These are phyloP conservation scores for Margarornis squamiger DNA, from an alignment of 2,797 vertebrate genomes.

Conservation along the genomic window DNA sequence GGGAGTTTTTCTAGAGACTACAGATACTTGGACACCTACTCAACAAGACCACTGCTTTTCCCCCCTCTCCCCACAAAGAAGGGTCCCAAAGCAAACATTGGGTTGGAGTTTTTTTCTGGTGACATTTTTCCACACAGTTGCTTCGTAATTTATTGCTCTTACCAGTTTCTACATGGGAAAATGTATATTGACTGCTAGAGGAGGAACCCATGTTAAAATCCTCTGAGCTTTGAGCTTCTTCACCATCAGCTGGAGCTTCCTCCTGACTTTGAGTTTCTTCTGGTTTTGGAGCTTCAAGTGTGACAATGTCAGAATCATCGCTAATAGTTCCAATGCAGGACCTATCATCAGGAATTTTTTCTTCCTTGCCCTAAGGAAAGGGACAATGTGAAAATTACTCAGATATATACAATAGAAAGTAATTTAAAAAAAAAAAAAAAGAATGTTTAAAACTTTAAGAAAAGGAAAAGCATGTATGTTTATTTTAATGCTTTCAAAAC, in stretches of 20 bases:
- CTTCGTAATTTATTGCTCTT: constrained; percentile 37
- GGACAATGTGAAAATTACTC: background rate
- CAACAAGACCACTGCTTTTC: background rate
- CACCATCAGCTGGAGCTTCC: constrained; percentile 56
- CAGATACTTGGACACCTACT: background rate
- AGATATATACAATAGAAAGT: background rate
- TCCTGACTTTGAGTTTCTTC: constrained; percentile 78
- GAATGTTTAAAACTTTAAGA: background rate
- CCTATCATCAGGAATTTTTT: constrained; percentile 71
- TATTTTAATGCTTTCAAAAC: background rate
- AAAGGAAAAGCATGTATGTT: background rate
- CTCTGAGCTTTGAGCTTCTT: constrained; percentile 65
- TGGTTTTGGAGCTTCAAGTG: constrained; percentile 84
- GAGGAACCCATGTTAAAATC: constrained; percentile 90
- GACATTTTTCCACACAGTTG: background rate
- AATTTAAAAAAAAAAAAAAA: background rate
- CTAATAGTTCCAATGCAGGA: constrained; percentile 83
- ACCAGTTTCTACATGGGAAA: constrained; percentile 86
- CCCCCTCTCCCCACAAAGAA: background rate
- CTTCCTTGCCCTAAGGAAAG: constrained; percentile 66
- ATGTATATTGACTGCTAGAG: constrained; percentile 93
- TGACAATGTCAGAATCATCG: constrained; percentile 95
- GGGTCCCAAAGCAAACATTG: background rate
- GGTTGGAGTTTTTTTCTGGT: background rate
- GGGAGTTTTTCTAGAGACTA: background rate